A percentile compares a stretch with the other conserved stretches of the same genome.
Conservation (phyloP, 2,113 vertebrate genomes). For the Trachemys scripta region DNA sequence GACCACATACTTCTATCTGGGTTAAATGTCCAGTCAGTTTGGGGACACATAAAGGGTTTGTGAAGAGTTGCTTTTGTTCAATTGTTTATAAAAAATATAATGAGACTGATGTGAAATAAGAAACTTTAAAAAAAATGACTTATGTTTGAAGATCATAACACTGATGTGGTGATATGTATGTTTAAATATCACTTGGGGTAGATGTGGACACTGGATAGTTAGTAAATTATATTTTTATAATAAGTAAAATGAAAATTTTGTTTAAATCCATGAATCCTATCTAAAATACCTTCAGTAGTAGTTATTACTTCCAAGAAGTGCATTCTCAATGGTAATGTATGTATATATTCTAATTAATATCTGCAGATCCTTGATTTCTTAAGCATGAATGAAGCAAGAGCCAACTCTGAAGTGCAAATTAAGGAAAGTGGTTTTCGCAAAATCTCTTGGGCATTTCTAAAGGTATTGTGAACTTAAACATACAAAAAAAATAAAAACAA, state of each 20-base stretch:
- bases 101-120: not conserved
- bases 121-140: not conserved
- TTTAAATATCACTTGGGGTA: not conserved
- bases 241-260: not conserved
- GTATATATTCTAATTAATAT: conserved; percentile 20
- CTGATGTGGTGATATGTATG: not conserved
- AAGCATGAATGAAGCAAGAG: conserved; percentile 86
- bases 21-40: not conserved
- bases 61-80: not conserved
- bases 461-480: conserved; percentile 81
- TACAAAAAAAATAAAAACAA: not conserved
- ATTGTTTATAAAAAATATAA: not conserved
- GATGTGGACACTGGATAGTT: not conserved
- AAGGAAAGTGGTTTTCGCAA: conserved; percentile 89
- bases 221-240: not conserved
- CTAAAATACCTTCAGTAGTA: not conserved
- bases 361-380: conserved; percentile 92
- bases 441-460: conserved; percentile 97
- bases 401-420: conserved; percentile 77
- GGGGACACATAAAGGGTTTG: not conserved
- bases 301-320: not conserved
- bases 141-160: not conserved
- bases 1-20: rapidly evolving
- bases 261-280: not conserved
- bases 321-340: not conserved